Evolutionary conservation across 1,140 invertebrate species (phyloP).

Genomic region (Drosophila truncata): DNA sequence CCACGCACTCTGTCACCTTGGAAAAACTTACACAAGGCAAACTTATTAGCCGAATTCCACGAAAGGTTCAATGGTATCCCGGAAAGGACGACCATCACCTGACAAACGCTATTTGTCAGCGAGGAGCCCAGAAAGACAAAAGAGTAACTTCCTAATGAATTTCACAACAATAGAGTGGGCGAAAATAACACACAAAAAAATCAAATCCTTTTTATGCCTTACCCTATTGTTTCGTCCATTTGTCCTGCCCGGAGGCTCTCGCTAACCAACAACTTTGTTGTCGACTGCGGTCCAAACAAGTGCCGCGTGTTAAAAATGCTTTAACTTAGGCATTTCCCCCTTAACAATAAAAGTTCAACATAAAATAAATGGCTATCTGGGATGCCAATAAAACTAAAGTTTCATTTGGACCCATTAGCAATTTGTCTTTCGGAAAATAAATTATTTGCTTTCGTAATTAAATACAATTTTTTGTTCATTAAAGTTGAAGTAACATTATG

Average conservation of each 20-base stretch:
- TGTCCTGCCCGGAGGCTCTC: slow-evolving; percentile 20
- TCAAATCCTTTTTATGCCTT: slow-evolving; percentile 20
- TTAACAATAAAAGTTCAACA: slow-evolving; percentile 8
- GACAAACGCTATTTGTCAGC: slow-evolving; percentile 38
- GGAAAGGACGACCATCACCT: slow-evolving; percentile 15
- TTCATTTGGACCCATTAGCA: slow-evolving; percentile 48
- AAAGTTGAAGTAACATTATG: background rate
- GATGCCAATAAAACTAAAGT: slow-evolving; percentile 38
- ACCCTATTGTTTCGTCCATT: slow-evolving; percentile 21
- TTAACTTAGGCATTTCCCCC: slow-evolving; percentile 8
- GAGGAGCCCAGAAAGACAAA: slow-evolving; percentile 27
- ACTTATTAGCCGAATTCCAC: slow-evolving; percentile 50
- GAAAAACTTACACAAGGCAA: slow-evolving; percentile 2
- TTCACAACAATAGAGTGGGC: slow-evolving; percentile 18
- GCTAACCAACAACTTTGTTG: slow-evolving; percentile 25
- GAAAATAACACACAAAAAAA: slow-evolving; percentile 10
- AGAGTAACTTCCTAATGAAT: slow-evolving; percentile 41
- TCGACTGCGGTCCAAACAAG: slow-evolving; percentile 7
- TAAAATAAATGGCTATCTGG: slow-evolving; percentile 30
- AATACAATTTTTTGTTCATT: background rate
- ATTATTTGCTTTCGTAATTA: slow-evolving; percentile 7
- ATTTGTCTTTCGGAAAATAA: background rate
- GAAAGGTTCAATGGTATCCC: background rate
- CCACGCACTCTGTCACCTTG: slow-evolving; percentile 29
- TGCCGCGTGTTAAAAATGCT: slow-evolving; percentile 37